Base-by-base conservation (phyloP, 2,888 invertebrate genomes). In the Drosophila vallismaia region DNA sequence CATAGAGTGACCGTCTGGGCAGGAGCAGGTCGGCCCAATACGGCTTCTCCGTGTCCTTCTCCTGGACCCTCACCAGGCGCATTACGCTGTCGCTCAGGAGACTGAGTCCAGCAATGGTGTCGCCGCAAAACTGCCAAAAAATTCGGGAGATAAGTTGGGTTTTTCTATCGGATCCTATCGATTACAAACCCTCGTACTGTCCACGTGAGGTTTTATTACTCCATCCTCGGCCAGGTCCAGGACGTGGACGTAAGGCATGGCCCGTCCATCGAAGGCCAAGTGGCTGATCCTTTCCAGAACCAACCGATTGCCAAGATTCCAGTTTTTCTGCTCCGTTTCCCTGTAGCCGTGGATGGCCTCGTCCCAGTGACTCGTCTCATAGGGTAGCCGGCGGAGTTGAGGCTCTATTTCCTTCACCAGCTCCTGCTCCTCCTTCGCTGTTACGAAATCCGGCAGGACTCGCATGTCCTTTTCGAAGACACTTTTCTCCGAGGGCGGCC, bases 281-380 rank as follows among this genome's bases (percentile, higher is more conserved):
- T 92, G 86, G 74, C 94, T 92, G 2, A 96, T 93, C 77, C 94
- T 93, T 31, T 95, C 92, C 51, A 99, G 93, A 8, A 98, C 94
- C 0, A 62, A 84, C 42, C 93, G 92, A 89, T 96, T 97, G 49
- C 92, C 92, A 31, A 93, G 92, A 76, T 93, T 94, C 99, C 99
- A 99, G 40, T 94, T 91, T 12, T 93, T 92, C 57, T 96, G 94
- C 92, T 99, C 99, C 0, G 98, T 98, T 93, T 99, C 99, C 80
- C 98, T 94, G 91, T 95, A 99, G 0, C 97, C 96, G 91, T 98
- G 97, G 87, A 99, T 99, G 0, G 98, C 99, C 98, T 99, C 95
- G 92, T 99, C 99, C 99, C 99, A 99, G 89, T 99, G 99, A 88
- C 96, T 95, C 88, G 94, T 95, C 92, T 99, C 98, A 89, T 99